Evolutionary conservation across 2,888 invertebrate species (phyloP).

Genomic region (Tetramorium bicarinatum): DNA sequence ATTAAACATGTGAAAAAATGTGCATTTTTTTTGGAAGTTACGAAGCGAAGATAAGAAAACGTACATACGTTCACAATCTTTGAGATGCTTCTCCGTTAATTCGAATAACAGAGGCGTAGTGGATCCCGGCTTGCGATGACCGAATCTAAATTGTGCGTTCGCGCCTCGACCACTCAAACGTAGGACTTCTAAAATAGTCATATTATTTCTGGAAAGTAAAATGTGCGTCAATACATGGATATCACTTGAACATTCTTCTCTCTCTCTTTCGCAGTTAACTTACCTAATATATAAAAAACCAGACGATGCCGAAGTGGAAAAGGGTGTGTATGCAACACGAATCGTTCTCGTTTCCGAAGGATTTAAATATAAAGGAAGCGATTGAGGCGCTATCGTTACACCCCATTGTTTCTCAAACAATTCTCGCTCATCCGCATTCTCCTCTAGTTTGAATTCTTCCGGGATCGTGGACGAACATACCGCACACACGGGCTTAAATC

Average conservation of each 20-base stretch:
- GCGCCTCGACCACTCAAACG: conserved; percentile 95
- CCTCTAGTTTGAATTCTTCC: conserved; percentile 82
- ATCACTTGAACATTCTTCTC: not conserved
- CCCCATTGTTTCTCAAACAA: conserved; percentile 81
- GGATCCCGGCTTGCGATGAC: conserved; percentile 94
- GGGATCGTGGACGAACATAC: conserved; percentile 80
- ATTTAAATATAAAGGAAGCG: conserved; percentile 81
- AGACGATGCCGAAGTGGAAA: conserved; percentile 79
- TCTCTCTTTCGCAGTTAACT: not conserved
- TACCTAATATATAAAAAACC: conserved; percentile 84
- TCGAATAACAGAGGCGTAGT: conserved; percentile 93
- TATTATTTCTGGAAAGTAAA: conserved; percentile 91
- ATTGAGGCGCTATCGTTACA: conserved; percentile 76
- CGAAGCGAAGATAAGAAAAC: conserved; percentile 56
- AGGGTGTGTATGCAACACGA: conserved; percentile 82
- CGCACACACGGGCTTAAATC: conserved; percentile 82
- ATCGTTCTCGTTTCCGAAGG: conserved; percentile 81
- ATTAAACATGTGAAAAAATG: not conserved
- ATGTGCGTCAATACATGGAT: conserved; percentile 1
- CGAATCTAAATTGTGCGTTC: conserved; percentile 95
- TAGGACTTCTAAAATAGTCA: conserved; percentile 96
- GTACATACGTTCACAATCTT: conserved; percentile 88
- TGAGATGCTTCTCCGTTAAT: conserved; percentile 90
- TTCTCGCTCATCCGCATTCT: conserved; percentile 75
- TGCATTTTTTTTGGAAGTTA: not conserved